Conservation (phyloP, 1,140 invertebrate genomes). For the Dendroctonus valens region DNA sequence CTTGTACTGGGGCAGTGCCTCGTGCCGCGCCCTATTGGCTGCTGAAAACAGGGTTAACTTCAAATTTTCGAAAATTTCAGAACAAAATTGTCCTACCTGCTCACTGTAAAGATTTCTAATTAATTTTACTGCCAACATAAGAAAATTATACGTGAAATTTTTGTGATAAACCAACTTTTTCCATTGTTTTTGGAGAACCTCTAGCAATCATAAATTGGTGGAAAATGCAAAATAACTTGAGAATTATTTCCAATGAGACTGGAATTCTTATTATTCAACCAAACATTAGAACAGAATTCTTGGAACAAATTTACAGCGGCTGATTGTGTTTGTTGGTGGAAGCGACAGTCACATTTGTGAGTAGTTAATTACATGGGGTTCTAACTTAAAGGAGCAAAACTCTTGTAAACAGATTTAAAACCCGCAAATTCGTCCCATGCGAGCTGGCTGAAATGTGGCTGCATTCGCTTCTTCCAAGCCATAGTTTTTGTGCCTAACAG, state of each 20-base stretch:
- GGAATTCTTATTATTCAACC: too few relatives aligned
- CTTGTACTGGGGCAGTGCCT: background rate
- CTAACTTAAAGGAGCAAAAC: background rate
- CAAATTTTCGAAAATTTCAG: background rate
- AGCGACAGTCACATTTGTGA: background rate
- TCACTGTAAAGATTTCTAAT: background rate
- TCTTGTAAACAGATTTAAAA: background rate
- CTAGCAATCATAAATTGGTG: too few relatives aligned
- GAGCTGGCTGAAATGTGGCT: constrained; percentile 4
- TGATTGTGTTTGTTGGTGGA: too few relatives aligned
- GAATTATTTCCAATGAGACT: too few relatives aligned
- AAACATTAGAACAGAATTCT: too few relatives aligned
- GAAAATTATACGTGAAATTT: too few relatives aligned
- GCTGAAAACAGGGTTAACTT: background rate
- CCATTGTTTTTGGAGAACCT: too few relatives aligned
- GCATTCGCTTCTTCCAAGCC: background rate
- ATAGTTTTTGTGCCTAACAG: too few relatives aligned
- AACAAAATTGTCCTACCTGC: background rate
- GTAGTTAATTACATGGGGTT: background rate
- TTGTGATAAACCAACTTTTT: too few relatives aligned
- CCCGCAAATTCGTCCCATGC: constrained; percentile 1
- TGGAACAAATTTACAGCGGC: too few relatives aligned
- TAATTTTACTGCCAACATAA: too few relatives aligned
- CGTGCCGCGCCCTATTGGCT: background rate
- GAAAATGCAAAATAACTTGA: too few relatives aligned